phyloP scores from a whole-genome alignment of 2,113 vertebrate genomes.

The Corythaixoides concolor region DNA sequence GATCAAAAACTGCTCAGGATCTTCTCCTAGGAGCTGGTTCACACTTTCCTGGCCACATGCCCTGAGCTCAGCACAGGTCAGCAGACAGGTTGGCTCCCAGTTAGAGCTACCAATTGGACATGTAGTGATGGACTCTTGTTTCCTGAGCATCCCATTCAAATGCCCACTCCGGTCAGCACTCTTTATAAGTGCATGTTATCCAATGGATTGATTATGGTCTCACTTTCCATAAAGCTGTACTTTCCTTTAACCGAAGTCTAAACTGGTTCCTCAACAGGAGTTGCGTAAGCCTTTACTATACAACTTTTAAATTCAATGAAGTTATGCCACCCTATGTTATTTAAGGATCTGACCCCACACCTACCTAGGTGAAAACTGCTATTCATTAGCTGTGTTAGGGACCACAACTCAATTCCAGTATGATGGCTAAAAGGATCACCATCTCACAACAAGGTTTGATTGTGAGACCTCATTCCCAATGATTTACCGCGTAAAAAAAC shows the following conservation, averaged over 20 bases:
- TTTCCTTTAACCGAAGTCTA: background rate
- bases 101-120: background rate
- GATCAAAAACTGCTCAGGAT: background rate
- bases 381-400: background rate
- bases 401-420: background rate
- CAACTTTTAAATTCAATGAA: background rate
- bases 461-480: background rate
- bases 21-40: background rate
- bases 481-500: background rate
- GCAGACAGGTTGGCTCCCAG: background rate
- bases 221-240: background rate
- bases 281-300: background rate
- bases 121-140: background rate
- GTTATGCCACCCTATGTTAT: background rate
- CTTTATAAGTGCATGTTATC: background rate
- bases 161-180: background rate
- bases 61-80: background rate
- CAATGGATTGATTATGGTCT: background rate
- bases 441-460: background rate
- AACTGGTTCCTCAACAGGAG: background rate
- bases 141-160: background rate
- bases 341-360: background rate
- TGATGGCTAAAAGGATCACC: background rate
- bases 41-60: accelerated
- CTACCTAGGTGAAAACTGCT: background rate